phyloP scores from a whole-genome alignment of 2,888 invertebrate species.

The Brachynemurus nebulosus region DNA sequence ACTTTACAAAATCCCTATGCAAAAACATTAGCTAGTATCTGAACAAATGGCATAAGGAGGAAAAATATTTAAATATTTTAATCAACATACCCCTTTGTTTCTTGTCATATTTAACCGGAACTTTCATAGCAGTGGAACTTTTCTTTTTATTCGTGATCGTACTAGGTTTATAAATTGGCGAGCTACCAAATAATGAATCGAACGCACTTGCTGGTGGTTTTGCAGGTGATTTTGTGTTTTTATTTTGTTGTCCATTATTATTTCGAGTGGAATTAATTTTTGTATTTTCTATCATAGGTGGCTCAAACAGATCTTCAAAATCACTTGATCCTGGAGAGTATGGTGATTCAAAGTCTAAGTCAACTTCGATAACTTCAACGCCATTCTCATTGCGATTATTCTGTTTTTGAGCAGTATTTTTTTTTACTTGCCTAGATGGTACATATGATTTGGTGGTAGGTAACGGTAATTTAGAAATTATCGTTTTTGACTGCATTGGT shows the following conservation, averaged over 20 bases:
- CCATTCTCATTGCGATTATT: conserved; percentile 30
- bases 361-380: conserved; percentile 38
- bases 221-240: conserved; percentile 22
- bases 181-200: conserved; percentile 38
- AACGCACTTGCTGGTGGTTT: conserved; percentile 14
- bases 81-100: conserved; percentile 37
- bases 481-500: conserved; percentile 33
- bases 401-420: conserved; percentile 17
- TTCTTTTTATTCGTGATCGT: conserved; percentile 12
- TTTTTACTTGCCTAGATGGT: conserved; percentile 19
- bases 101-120: conserved; percentile 32
- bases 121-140: conserved; percentile 26
- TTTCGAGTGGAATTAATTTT: background rate
- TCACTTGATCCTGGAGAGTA: conserved; percentile 83
- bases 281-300: conserved; percentile 35
- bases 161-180: conserved; percentile 29
- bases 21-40: too few species aligned
- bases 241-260: conserved; percentile 14
- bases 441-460: conserved; percentile 26
- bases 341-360: conserved; percentile 66
- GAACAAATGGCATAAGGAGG: too few species aligned
- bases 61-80: too few species aligned
- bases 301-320: conserved; percentile 77
- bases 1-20: too few species aligned
- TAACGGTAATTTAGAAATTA: conserved; percentile 26